Base-by-base conservation (phyloP, 2,113 vertebrate species). In the Podocnemis expansa region DNA sequence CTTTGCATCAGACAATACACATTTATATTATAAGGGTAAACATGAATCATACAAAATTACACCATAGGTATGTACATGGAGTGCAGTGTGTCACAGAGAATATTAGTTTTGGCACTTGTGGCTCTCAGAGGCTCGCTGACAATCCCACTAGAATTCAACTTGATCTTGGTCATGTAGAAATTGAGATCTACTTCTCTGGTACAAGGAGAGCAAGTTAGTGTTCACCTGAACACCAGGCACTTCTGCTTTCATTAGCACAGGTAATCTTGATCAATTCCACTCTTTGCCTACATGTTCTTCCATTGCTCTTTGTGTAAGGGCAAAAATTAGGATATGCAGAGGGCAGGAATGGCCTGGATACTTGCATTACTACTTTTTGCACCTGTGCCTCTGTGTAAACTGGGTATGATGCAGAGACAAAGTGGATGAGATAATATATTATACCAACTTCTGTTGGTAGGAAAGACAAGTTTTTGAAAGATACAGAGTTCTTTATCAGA, bases 231-330 rank as follows among this genome's bases (percentile, higher is more conserved):
- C 3, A 82, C 70, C 5, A 78, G 84, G 27, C 0, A 11, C 7
- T 5, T 54, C 34, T 52, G 38, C 67, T 55, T 78, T 38, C 27
- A 24, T 38, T 87, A 25, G 52, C 85, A 38, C 2, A 91, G 21
- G 8, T 90, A 78, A 34, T 75, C 10, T 87, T 93, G 52, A 5
- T 11, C 85, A 27, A 87, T 93, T 89, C 47, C 60, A 1, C 87
- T 89, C 56, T 87, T 90, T 93, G 29, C 58, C 89, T 56, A 34
- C 22, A 49, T 90, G 56, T 29, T 43, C 38, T 94, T 80, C 45
- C 91, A 94, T 94, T 94, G 83, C 73, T 94, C 89, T 22, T 5
- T 84, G 24, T 70, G 45, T 56, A 31, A 90, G 43, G 49, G 83
- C 14, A 94, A 91, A 91, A 79, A 21, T 9, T 43, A 91, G 25